Conservation (phyloP, 2,888 invertebrate species). For the Amiota communis region DNA sequence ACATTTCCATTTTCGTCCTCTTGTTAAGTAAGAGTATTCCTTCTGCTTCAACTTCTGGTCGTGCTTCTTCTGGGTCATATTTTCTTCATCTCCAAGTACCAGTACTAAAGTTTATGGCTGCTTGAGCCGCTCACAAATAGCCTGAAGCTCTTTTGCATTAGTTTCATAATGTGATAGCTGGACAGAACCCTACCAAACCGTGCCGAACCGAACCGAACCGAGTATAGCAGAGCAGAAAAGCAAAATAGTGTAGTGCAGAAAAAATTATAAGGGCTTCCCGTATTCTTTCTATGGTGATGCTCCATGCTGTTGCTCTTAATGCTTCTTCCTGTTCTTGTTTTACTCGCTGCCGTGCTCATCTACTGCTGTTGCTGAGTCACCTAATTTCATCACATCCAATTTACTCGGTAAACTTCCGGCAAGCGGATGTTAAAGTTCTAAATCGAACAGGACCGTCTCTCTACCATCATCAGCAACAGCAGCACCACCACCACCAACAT, state of each 20-base stretch:
- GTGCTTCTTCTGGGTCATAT: background rate
- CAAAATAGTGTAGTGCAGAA: no score
- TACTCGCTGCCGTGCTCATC: background rate
- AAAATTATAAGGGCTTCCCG: no score
- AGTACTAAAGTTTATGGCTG: background rate
- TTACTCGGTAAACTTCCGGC: slow-evolving; percentile 37
- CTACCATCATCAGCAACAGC: background rate
- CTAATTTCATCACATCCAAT: slow-evolving; percentile 38
- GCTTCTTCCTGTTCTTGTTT: background rate
- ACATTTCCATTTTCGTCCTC: background rate
- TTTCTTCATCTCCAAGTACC: background rate
- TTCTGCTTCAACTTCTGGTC: background rate
- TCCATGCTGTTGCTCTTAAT: background rate
- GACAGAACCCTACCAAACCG: no score
- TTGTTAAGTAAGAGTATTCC: background rate
- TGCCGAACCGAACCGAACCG: no score
- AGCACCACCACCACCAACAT: slow-evolving; percentile 2
- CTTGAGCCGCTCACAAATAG: slow-evolving; percentile 27
- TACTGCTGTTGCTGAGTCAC: slow-evolving; percentile 27
- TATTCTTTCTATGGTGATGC: background rate
- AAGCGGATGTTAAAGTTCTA: slow-evolving; percentile 34
- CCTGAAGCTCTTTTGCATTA: slow-evolving; percentile 30
- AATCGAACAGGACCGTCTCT: slow-evolving; percentile 21
- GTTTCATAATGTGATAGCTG: background rate
- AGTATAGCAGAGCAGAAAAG: no score